Evolutionary conservation across 2,888 invertebrate genomes (phyloP).

Genomic region (Pyrrhopygopsis socrates): DNA sequence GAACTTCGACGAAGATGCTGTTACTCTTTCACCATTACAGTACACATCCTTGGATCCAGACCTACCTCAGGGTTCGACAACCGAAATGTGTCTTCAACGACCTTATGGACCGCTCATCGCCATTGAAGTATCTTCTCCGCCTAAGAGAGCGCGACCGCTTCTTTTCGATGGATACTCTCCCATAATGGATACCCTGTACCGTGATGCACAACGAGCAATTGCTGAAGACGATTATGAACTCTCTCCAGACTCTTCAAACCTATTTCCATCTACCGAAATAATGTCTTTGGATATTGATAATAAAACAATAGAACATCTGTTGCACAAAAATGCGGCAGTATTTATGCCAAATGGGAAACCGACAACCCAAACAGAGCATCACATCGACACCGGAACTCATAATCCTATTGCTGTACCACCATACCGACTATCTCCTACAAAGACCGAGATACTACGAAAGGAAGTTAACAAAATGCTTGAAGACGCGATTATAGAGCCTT

Average conservation of each 20-base stretch:
- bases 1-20: background rate
- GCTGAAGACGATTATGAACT: too few relatives aligned
- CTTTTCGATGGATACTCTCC: too few relatives aligned
- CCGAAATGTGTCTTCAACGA: too few relatives aligned
- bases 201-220: too few relatives aligned
- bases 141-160: too few relatives aligned
- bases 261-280: too few relatives aligned
- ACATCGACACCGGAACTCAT: slow-evolving; percentile 83
- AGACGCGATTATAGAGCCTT: slow-evolving; percentile 85
- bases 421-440: slow-evolving; percentile 50
- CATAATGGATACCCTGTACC: too few relatives aligned
- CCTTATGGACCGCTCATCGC: too few relatives aligned
- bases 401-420: slow-evolving; percentile 33
- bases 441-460: slow-evolving; percentile 38
- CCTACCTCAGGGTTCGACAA: background rate
- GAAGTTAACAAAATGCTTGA: slow-evolving; percentile 69
- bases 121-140: background rate
- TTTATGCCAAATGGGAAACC: slow-evolving; percentile 40
- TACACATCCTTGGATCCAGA: background rate
- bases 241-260: too few relatives aligned
- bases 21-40: background rate
- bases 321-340: background rate
- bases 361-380: slow-evolving; percentile 80
- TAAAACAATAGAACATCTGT: background rate
- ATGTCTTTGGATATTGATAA: too few relatives aligned